Evolutionary conservation across 2,888 invertebrate species (phyloP).

Genomic region (Melinaea marsaeus): DNA sequence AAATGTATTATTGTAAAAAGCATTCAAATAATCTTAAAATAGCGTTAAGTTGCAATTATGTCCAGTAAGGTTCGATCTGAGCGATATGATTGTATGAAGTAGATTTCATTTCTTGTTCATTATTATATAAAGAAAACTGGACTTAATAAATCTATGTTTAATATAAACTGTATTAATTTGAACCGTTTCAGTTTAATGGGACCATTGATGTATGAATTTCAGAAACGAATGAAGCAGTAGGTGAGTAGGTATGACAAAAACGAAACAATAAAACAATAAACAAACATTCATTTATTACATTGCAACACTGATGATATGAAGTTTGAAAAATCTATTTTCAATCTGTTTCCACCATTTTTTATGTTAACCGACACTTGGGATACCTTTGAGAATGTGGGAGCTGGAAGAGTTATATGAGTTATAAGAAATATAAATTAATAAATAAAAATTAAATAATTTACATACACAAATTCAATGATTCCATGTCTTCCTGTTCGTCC

Average conservation of each 20-base stretch:
- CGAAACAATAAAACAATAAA: slow-evolving; percentile 25
- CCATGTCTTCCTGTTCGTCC: slow-evolving; percentile 66
- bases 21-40: slow-evolving; percentile 11
- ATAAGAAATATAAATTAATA: neutral
- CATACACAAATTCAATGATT: slow-evolving; percentile 74
- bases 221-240: slow-evolving; percentile 37
- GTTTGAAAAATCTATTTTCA: slow-evolving; percentile 78
- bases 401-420: slow-evolving; percentile 56
- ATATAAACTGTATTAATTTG: slow-evolving; percentile 51
- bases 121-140: slow-evolving; percentile 47
- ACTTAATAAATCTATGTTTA: slow-evolving; percentile 65
- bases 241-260: slow-evolving; percentile 37
- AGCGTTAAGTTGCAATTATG: slow-evolving; percentile 9
- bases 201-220: slow-evolving; percentile 50
- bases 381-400: slow-evolving; percentile 77
- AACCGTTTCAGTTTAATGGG: slow-evolving; percentile 26
- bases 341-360: slow-evolving; percentile 76
- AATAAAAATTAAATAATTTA: slow-evolving; percentile 22
- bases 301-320: slow-evolving; percentile 66
- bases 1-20: slow-evolving; percentile 35
- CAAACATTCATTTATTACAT: slow-evolving; percentile 44
- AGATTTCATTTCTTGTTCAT: slow-evolving; percentile 16
- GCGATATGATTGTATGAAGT: slow-evolving; percentile 24
- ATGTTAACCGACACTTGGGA: slow-evolving; percentile 78
- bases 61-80: slow-evolving; percentile 15